These are phyloP conservation scores for Lucifuga dentata DNA, from an alignment of 2,113 vertebrate genomes.

Conservation along the genomic window DNA sequence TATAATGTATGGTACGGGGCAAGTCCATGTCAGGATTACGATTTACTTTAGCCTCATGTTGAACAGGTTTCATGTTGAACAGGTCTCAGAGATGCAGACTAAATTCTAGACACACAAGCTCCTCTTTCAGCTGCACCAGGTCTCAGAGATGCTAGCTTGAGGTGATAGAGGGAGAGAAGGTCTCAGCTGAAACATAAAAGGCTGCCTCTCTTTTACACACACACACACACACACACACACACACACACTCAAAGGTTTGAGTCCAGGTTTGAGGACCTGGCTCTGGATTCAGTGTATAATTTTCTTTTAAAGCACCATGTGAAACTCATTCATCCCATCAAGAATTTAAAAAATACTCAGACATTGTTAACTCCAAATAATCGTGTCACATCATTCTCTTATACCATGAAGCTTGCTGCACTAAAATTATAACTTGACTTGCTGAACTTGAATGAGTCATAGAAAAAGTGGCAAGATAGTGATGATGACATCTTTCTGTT, in stretches of 20 bases:
- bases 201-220: no score
- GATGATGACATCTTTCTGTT: constrained; percentile 29
- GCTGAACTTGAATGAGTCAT: constrained; percentile 9
- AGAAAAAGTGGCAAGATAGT: constrained; percentile 15
- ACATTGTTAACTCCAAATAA: constrained; percentile 34
- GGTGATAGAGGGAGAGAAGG: constrained; percentile 35
- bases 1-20: not conserved
- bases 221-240: constrained; percentile 14
- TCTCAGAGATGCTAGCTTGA: constrained; percentile 31
- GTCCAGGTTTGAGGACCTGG: no score
- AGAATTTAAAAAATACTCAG: constrained; percentile 42
- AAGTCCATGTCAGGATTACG: not conserved
- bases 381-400: constrained; percentile 29
- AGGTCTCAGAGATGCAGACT: constrained; percentile 20
- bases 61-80: not conserved
- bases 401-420: constrained; percentile 10
- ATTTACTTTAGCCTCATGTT: not conserved
- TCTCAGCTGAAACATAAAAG: constrained; percentile 23
- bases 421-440: constrained; percentile 3
- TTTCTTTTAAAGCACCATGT: no score
- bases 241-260: not conserved
- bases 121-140: constrained; percentile 6
- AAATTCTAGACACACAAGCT: constrained; percentile 24
- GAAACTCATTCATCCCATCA: constrained; percentile 31
- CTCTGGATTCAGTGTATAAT: no score